A percentile compares a stretch with the other conserved stretches of the same genome.
phyloP scores from a whole-genome alignment of 1,140 invertebrate species.

The Brachionus rubens region DNA sequence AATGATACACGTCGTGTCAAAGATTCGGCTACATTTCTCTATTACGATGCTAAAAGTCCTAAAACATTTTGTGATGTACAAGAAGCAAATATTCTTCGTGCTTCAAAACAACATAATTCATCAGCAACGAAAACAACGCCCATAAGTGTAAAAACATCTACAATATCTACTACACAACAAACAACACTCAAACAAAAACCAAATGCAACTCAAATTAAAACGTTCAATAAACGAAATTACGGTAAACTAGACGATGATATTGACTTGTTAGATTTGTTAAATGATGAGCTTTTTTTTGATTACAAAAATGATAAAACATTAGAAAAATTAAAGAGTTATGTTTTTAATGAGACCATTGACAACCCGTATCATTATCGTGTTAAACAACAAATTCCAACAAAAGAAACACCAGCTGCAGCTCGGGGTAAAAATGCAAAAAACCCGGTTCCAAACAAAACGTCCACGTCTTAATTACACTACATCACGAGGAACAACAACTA shows the following conservation, averaged over 20 bases:
- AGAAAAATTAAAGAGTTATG: neutral
- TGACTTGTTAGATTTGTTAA: neutral
- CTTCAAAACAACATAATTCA: neutral
- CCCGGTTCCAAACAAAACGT: neutral
- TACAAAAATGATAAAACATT: neutral
- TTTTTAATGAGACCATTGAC: neutral
- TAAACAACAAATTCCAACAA: neutral
- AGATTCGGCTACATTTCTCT: neutral
- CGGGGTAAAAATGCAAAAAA: too few species aligned
- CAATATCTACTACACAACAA: neutral
- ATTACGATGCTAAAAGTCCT: conserved; percentile 45
- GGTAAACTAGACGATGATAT: neutral
- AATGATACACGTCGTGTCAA: conserved; percentile 8
- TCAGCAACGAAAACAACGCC: neutral
- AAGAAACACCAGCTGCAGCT: too few species aligned
- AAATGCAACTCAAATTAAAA: neutral
- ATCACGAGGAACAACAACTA: neutral
- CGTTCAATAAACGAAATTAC: neutral
- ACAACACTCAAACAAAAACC: neutral
- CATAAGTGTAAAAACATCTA: neutral
- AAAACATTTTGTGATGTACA: conserved; percentile 35
- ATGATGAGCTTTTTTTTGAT: neutral
- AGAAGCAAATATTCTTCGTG: neutral
- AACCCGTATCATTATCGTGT: neutral
- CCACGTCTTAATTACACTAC: neutral